Base-by-base conservation (phyloP, 2,888 invertebrate species). In the Orthosia incerta region DNA sequence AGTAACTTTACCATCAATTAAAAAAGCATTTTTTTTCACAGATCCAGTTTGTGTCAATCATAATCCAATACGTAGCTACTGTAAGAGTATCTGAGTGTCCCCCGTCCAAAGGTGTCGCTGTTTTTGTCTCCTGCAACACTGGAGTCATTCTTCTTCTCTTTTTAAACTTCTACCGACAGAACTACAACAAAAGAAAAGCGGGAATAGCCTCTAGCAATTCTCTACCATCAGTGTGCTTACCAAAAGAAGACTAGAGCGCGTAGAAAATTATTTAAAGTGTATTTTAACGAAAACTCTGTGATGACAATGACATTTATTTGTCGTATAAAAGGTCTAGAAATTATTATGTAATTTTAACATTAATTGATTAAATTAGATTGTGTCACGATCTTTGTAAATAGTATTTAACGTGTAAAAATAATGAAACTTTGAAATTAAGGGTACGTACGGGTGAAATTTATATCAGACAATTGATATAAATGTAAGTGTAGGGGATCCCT, bases 41-140 rank as follows among this genome's bases (percentile, higher is more conserved):
- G 97, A 92, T 96, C 4, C 98, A 98, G 88, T 98, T 98, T 83
- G 94, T 96, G 51, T 96, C 97, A 26, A 97, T 97, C 82, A 94
- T 97, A 63, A 83, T 96, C 0, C 97, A 97, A 82, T 96, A 97
- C 83, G 64, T 94, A 11, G 20, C 94, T 0, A 90, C 96, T 61
- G 92, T 97, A 1, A 93, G 94, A 9, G 91, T 95, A 13, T 97
- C 97, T 72, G 97, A 97, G 2, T 97, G 97, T 85, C 97, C 97
- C 20, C 97, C 97, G 1, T 96, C 97, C 0, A 97, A 95, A 87
- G 93, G 95, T 0, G 92, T 97, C 0, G 95, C 97, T 0, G 91
- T 94, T n/a, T 96, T 97, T 84, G 95, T 97, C 31, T 92, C 95
- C 0, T 89, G 95, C 61, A 97, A 97, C 88, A 96, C 97, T 0